These are phyloP conservation scores for Drosophila seclusa DNA, from an alignment of 2,888 invertebrate species.

Conservation along the genomic window DNA sequence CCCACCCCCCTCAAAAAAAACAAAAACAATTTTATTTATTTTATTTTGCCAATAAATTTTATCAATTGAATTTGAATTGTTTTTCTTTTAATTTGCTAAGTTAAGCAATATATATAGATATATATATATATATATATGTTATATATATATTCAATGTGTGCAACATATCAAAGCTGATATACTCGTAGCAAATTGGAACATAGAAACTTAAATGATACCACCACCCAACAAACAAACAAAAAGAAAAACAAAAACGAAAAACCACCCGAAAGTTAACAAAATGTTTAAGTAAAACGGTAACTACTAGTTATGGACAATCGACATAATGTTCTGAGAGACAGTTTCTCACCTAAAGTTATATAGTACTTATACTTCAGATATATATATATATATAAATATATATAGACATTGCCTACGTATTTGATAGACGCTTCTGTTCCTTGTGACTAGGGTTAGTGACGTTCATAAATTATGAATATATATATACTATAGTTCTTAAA, in stretches of 20 bases:
- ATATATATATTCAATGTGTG: constrained; percentile 25
- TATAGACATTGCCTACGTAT: constrained; percentile 39
- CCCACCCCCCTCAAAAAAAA: constrained; percentile 15
- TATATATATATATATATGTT: neutral
- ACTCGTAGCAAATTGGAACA: constrained; percentile 55
- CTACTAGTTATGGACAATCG: constrained; percentile 76
- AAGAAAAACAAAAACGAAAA: constrained; percentile 42
- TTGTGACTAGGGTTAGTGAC: constrained; percentile 73
- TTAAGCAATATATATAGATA: neutral
- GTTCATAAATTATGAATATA: constrained; percentile 29
- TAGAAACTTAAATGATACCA: constrained; percentile 70
- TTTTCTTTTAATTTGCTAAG: constrained; percentile 10
- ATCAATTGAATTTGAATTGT: constrained; percentile 37
- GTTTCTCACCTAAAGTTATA: constrained; percentile 25
- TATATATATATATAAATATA: constrained; percentile 20
- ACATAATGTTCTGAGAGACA: constrained; percentile 55
- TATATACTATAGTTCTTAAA: constrained; percentile 14
- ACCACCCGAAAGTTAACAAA: constrained; percentile 72
- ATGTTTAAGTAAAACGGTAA: constrained; percentile 50
- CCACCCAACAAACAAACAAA: constrained; percentile 48
- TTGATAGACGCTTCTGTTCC: constrained; percentile 75
- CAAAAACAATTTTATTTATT: constrained; percentile 66
- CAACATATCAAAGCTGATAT: constrained; percentile 55
- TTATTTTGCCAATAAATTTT: constrained; percentile 75
- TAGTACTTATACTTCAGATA: constrained; percentile 19